These are phyloP conservation scores for Cyphomyrus plagiostoma DNA, from an alignment of 2,113 vertebrate species.

Conservation along the genomic window DNA sequence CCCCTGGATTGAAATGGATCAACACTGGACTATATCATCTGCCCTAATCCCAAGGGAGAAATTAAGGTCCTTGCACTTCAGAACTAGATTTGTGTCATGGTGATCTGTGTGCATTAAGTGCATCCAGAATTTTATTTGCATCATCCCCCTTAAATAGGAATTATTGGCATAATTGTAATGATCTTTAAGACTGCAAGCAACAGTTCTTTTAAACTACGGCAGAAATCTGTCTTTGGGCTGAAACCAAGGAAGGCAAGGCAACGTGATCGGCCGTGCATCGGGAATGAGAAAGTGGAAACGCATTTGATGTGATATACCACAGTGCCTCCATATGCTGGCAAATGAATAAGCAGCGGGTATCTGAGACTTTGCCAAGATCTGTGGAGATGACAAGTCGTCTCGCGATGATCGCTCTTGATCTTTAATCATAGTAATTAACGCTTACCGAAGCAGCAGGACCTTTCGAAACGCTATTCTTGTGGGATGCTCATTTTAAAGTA, in stretches of 20 bases:
- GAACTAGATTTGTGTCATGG: neutral
- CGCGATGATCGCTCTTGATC: slow-evolving; percentile 91
- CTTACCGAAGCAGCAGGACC: slow-evolving; percentile 73
- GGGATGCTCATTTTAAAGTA: slow-evolving; percentile 51
- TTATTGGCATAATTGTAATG: neutral
- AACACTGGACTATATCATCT: neutral
- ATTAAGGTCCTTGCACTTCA: neutral
- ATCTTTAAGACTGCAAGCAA: neutral
- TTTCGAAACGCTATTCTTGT: slow-evolving; percentile 61
- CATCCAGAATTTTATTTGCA: neutral
- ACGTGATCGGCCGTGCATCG: neutral
- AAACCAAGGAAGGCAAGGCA: slow-evolving; percentile 13
- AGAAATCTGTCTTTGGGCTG: neutral
- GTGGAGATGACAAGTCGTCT: slow-evolving; percentile 90
- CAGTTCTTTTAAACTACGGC: neutral
- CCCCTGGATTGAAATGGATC: neutral
- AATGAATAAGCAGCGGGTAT: slow-evolving; percentile 98
- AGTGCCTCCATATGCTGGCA: slow-evolving; percentile 96
- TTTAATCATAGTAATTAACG: slow-evolving; percentile 93
- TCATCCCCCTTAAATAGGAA: neutral
- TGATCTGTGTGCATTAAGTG: slow-evolving; percentile 4
- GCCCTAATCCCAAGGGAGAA: neutral
- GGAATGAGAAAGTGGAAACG: slow-evolving; percentile 66
- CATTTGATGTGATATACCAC: slow-evolving; percentile 87
- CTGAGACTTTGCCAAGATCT: slow-evolving; percentile 90